Evolutionary conservation across 1,140 invertebrate species (phyloP), one percentile per base, ranked within the genome.

Genomic region (Mya arenaria): DNA sequence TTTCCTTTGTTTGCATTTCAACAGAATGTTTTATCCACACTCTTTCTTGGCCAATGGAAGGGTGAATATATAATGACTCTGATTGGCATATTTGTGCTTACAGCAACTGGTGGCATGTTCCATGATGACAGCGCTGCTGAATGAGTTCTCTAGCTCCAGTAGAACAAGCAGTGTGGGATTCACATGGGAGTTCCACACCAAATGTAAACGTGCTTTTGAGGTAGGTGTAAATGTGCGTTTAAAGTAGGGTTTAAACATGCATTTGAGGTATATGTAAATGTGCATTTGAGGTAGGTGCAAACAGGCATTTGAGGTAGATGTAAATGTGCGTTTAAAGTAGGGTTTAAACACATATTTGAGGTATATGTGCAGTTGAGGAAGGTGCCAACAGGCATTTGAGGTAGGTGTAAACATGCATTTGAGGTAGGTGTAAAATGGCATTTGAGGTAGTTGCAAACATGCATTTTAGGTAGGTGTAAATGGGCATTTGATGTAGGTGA

Each of bases 131-230:
- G 95, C 96, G 13, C 93, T 98, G 48, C 95, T 98, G 93, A 96
- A 97, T 94, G 97, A 98, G 92, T 97, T 97, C 94, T 95, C 96
- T 56, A 96, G 95, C 48, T 96, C 96, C n/a, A 94, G 95, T 0
- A 96, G 97, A 90, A 96, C 96, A 8, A 96, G 96, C 28, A 96
- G 97, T 93, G 95, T 97, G 55, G 96, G 97, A 13, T 91, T 98
- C 52, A 95, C 96, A 19, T 97, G 96, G 96, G 96, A 97, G 92
- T 94, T 95, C n/a, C 97, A 98, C 92, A 95, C 96, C 84, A 95
- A 95, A 89, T 95, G 96, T 32, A 98, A 98, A 91, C 95, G 95
- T 87, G 94, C 96, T 55, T 98, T 98, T 95, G 96, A 98, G 94
- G 94, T 95, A 90, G 10, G 19, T 44, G n/a, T n/a, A 10, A 44